These are phyloP conservation scores for Temnothorax unifasciatus DNA, from an alignment of 2,888 invertebrate genomes.

Conservation along the genomic window DNA sequence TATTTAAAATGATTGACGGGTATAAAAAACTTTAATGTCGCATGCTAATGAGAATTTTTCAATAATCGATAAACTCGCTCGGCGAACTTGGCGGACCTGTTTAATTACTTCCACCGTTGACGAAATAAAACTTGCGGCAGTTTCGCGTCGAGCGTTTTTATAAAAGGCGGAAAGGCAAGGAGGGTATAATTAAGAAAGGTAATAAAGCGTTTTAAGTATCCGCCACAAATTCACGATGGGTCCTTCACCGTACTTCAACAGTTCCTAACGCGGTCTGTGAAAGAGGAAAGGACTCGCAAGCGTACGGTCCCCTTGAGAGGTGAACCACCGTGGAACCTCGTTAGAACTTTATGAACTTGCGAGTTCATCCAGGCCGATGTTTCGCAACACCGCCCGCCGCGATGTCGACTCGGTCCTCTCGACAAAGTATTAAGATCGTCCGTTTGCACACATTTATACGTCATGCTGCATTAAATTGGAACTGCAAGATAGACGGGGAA, in stretches of 20 bases:
- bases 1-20: not conserved
- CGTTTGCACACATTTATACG: constrained; percentile 28
- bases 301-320: constrained; percentile 36
- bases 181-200: constrained; percentile 26
- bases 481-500: constrained; percentile 3
- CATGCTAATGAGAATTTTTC: constrained; percentile 4
- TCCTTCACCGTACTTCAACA: constrained; percentile 22
- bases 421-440: constrained; percentile 25
- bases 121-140: not conserved
- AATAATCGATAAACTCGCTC: not conserved
- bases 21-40: constrained; percentile 7
- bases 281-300: not conserved
- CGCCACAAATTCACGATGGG: constrained; percentile 21
- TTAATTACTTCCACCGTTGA: constrained; percentile 13
- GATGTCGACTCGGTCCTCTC: constrained; percentile 7
- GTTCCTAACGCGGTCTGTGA: constrained; percentile 1
- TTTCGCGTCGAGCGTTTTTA: not conserved
- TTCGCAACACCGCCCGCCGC: constrained; percentile 47
- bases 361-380: constrained; percentile 54
- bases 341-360: constrained; percentile 62
- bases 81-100: not conserved
- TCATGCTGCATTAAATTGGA: constrained; percentile 19
- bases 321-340: constrained; percentile 60
- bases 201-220: constrained; percentile 27
- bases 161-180: not conserved